Conservation (phyloP, 2,113 vertebrate genomes). For the Uria aalge region DNA sequence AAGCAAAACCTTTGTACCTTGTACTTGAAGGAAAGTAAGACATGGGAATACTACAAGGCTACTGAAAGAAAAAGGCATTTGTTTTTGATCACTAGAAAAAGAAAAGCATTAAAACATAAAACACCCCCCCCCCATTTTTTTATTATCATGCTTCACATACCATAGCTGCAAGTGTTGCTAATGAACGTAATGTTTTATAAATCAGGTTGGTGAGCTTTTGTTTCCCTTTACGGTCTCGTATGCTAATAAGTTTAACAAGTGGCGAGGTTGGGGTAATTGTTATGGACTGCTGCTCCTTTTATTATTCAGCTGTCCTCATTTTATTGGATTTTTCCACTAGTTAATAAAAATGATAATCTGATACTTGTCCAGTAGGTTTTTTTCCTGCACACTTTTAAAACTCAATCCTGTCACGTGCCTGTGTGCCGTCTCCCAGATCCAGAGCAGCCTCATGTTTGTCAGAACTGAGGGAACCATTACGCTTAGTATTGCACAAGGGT, state of each 20-base stretch:
- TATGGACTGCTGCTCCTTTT: conserved; percentile 21
- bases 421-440: neutral
- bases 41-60: neutral
- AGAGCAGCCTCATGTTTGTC: neutral
- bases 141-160: neutral
- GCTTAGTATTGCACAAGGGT: neutral
- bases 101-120: conserved; percentile 24
- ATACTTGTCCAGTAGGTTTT: neutral
- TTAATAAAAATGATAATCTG: conserved; percentile 54
- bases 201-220: conserved; percentile 11
- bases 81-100: neutral
- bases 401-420: neutral
- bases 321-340: conserved; percentile 38
- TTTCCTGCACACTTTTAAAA: neutral
- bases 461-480: neutral
- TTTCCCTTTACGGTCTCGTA: conserved; percentile 36
- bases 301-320: conserved; percentile 29
- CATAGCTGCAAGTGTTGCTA: conserved; percentile 10
- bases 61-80: neutral
- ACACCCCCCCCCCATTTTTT: neutral
- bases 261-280: neutral
- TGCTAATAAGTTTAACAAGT: conserved; percentile 52
- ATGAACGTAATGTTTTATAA: conserved; percentile 20
- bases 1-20: neutral
- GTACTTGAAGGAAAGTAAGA: neutral